Percentiles rank a stretch among this genome's conserved stretches.
These are phyloP conservation scores for Muraenolepis orangiensis DNA, from an alignment of 2,797 vertebrate species.

Conservation along the genomic window DNA sequence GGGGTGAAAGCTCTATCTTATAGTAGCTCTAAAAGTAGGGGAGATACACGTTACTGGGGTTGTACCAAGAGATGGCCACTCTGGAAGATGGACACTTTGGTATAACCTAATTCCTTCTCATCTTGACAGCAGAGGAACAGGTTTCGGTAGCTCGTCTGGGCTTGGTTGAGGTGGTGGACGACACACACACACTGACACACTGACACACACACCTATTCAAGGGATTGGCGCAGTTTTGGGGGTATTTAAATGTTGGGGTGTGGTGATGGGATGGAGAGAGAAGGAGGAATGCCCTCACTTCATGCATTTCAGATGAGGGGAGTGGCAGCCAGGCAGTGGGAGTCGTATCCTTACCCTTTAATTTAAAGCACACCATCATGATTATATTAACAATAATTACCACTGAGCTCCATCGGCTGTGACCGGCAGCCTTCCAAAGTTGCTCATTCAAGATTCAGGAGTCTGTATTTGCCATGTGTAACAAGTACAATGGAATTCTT, in stretches of 20 bases:
- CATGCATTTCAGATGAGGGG: slow-evolving; percentile 8
- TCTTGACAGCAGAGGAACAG: not conserved
- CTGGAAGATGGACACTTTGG: not conserved
- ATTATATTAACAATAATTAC: not conserved
- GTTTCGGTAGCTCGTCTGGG: not conserved
- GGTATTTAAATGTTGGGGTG: slow-evolving; percentile 14
- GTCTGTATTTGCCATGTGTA: not conserved
- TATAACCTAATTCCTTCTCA: not conserved
- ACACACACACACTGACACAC: not conserved
- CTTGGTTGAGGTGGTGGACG: not conserved
- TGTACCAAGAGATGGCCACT: too few species aligned
- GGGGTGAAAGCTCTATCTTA: too few species aligned
- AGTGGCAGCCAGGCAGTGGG: not conserved
- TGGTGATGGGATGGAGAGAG: slow-evolving; percentile 14
- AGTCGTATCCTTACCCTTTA: not conserved
- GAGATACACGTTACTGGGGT: not conserved
- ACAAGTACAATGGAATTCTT: too few species aligned
- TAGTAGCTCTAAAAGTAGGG: too few species aligned
- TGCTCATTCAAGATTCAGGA: too few species aligned
- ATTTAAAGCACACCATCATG: not conserved
- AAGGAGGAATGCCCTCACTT: slow-evolving; percentile 16
- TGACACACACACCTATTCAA: not conserved
- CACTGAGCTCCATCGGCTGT: not conserved
- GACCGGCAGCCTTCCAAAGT: not conserved
- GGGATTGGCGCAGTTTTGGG: slow-evolving; percentile 20